Evolutionary conservation across 2,797 vertebrate genomes (phyloP).

Genomic region (Labroides dimidiatus): DNA sequence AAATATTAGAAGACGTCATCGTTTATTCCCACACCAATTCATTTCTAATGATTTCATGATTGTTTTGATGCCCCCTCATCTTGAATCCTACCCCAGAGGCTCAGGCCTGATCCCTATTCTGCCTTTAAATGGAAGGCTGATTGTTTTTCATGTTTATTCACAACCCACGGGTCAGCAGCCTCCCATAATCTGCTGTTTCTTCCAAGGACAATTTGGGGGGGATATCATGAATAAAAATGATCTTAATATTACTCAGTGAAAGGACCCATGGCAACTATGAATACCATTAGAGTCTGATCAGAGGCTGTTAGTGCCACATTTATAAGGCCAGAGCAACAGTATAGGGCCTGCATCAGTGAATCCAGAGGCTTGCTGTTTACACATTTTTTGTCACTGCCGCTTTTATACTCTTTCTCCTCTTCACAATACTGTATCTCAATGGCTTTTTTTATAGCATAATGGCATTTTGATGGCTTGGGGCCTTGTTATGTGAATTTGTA

Average conservation of each 20-base stretch:
- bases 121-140: constrained; percentile 79
- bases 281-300: constrained; percentile 84
- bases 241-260: constrained; percentile 82
- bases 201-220: constrained; percentile 86
- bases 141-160: constrained; percentile 89
- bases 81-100: constrained; percentile 56
- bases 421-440: constrained; percentile 40
- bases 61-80: constrained; percentile 44
- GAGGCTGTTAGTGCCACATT: constrained; percentile 78
- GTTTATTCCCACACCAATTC: constrained; percentile 69
- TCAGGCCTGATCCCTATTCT: constrained; percentile 59
- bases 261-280: constrained; percentile 84
- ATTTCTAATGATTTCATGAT: constrained; percentile 70
- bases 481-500: constrained; percentile 45
- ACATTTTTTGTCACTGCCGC: constrained; percentile 53
- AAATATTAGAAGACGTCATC: constrained; percentile 53
- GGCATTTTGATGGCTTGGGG: constrained; percentile 30
- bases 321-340: constrained; percentile 67
- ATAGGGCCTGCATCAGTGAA: constrained; percentile 59
- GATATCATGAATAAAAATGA: constrained; percentile 88
- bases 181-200: constrained; percentile 80
- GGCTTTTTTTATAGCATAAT: constrained; percentile 10
- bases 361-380: constrained; percentile 53
- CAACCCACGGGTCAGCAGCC: constrained; percentile 81
- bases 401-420: constrained; percentile 46